These are phyloP conservation scores for Mionectes olivaceus DNA, from an alignment of 2,797 vertebrate genomes.

Conservation along the genomic window DNA sequence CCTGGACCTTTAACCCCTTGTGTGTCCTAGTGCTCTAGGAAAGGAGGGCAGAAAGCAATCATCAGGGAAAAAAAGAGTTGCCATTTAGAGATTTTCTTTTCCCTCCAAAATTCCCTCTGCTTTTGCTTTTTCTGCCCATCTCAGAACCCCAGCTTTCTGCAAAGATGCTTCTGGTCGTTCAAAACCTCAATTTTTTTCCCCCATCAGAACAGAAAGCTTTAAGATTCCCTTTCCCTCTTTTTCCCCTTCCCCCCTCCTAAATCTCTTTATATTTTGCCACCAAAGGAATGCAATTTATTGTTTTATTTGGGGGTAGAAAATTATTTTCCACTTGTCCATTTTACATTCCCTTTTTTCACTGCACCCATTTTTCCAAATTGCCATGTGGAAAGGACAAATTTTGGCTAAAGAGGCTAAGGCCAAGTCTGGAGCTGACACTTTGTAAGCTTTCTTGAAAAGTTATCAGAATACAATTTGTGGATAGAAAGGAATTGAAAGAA, in stretches of 20 bases:
- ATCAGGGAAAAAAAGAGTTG: not conserved
- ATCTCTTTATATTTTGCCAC: not conserved
- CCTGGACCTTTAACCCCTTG: constrained; percentile 72
- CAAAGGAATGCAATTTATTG: not conserved
- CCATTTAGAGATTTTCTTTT: not conserved
- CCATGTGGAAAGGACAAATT: not conserved
- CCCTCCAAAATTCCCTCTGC: not conserved
- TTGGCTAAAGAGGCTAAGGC: not conserved
- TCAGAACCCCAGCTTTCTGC: not conserved
- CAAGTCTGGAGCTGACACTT: not conserved
- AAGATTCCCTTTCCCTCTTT: not conserved
- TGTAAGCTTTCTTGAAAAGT: not conserved
- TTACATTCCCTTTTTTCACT: not conserved
- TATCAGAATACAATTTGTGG: not conserved
- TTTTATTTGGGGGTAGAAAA: not conserved
- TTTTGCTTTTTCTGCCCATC: not conserved
- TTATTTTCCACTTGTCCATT: not conserved
- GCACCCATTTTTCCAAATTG: not conserved
- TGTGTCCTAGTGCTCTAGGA: constrained; percentile 8
- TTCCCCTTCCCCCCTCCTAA: no score
- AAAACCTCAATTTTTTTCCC: not conserved
- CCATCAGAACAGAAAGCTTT: not conserved
- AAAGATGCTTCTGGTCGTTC: not conserved
- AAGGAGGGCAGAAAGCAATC: not conserved
- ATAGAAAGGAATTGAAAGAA: not conserved